phyloP scores from a whole-genome alignment of 2,888 invertebrate genomes.

The Apocheima hispidaria region DNA sequence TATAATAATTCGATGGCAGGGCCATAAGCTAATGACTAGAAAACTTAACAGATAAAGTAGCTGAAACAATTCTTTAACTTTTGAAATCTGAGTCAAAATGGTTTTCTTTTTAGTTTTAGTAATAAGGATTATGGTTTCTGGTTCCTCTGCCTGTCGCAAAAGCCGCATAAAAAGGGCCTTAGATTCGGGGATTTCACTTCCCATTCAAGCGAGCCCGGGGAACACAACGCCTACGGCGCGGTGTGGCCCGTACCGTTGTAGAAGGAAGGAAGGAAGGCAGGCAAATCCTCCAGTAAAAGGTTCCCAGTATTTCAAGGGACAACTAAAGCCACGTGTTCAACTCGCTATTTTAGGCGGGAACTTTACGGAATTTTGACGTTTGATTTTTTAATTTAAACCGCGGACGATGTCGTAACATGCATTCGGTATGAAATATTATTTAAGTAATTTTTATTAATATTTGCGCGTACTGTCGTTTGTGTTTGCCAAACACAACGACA shows the following conservation, averaged over 20 bases:
- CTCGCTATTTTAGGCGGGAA: constrained; percentile 12
- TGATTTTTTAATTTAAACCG: constrained; percentile 27
- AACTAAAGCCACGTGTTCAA: too few species aligned
- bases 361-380: constrained; percentile 18
- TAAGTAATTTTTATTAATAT: constrained; percentile 14
- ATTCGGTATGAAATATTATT: constrained; percentile 7
- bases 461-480: constrained; percentile 46
- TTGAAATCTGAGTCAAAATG: neutral
- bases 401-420: neutral
- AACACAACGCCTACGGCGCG: too few species aligned
- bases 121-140: too few species aligned
- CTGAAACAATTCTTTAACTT: neutral
- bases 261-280: too few species aligned
- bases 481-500: too few species aligned
- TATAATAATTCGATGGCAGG: constrained; percentile 1
- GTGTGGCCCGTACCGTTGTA: too few species aligned
- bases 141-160: too few species aligned
- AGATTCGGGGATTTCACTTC: too few species aligned
- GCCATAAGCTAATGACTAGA: neutral
- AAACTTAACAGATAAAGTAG: neutral
- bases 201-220: too few species aligned
- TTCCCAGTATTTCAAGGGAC: too few species aligned
- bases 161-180: too few species aligned
- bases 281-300: too few species aligned
- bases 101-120: neutral